Evolutionary conservation across 2,888 invertebrate genomes (phyloP).

Genomic region (Andrena dorsata): DNA sequence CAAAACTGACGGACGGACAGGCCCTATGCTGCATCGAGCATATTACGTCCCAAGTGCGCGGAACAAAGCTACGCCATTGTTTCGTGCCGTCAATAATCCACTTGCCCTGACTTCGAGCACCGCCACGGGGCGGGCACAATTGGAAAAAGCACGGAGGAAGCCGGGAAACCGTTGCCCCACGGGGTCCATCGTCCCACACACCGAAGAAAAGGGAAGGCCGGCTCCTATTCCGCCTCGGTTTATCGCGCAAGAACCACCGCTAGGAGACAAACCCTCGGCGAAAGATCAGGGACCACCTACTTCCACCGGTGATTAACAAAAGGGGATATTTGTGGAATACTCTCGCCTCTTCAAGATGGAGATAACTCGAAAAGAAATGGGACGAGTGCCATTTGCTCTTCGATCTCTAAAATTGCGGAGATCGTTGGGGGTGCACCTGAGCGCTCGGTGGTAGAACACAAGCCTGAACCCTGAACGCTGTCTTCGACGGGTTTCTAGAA

Average conservation of each 20-base stretch:
- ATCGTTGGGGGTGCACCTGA: conserved; percentile 32
- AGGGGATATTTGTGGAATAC: too few species aligned
- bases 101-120: conserved; percentile 81
- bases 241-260: conserved; percentile 25
- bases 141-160: conserved; percentile 75
- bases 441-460: neutral
- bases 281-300: neutral
- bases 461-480: conserved; percentile 23
- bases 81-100: conserved; percentile 84
- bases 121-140: conserved; percentile 72
- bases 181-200: conserved; percentile 47
- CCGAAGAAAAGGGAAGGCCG: conserved; percentile 59
- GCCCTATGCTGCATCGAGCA: conserved; percentile 76
- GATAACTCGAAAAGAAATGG: too few species aligned
- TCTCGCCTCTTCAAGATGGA: too few species aligned
- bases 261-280: neutral
- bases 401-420: neutral
- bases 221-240: conserved; percentile 40
- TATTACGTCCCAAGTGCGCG: conserved; percentile 78
- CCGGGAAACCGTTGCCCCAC: conserved; percentile 66
- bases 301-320: neutral
- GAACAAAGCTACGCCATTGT: conserved; percentile 83
- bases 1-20: conserved; percentile 80
- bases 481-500: conserved; percentile 69
- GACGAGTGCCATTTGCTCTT: too few species aligned